Evolutionary conservation across 2,888 invertebrate genomes (phyloP), one percentile per base, ranked within the genome.

Genomic region (Metopia argyrocephala): DNA sequence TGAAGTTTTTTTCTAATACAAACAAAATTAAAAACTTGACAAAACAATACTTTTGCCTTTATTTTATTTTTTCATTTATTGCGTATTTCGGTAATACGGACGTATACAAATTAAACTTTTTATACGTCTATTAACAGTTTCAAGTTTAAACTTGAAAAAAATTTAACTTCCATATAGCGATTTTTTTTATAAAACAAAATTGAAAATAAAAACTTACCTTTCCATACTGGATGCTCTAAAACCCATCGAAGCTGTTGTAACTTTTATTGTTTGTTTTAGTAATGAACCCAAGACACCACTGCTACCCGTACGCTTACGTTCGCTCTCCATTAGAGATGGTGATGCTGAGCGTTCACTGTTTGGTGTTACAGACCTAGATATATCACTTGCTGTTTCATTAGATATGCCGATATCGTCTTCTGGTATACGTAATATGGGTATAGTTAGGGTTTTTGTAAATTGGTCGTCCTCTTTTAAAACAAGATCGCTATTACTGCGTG

Each of bases 401-500:
- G 38, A 45, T 9, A 18, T 18, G 23, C 52, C n/a, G 28, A 48
- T 21, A 38, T 71, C 75, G 56, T 66, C 48, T 45, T 75, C 57
- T 7, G 82, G 82, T 62, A 82, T 74, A 38, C 66, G 73, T 20
- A 85, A 59, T 21, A 82, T 79, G 5, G 85, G 85, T 66, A 85
- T 78, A 1, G 18, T 69, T 12, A 82, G 25, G 0, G 25, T 45
- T 62, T 38, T 57, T 12, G 57, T 78, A 5, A 59, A 18, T 31
- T 62, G 69, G 3, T 46, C 54, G 5, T 27, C 54, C 0, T 73
- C 21, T 6, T 76, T 57, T n/a, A 61, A 23, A 9, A 5, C 79
- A 5, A 87, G 87, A 81, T 87, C 87, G 1, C 87, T 87, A 68
- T 87, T 84, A 78, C 85, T 85, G 46, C 87, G 87, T 61, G 85